Evolutionary conservation across 2,113 vertebrate species (phyloP).

Genomic region (Papio anubis): DNA sequence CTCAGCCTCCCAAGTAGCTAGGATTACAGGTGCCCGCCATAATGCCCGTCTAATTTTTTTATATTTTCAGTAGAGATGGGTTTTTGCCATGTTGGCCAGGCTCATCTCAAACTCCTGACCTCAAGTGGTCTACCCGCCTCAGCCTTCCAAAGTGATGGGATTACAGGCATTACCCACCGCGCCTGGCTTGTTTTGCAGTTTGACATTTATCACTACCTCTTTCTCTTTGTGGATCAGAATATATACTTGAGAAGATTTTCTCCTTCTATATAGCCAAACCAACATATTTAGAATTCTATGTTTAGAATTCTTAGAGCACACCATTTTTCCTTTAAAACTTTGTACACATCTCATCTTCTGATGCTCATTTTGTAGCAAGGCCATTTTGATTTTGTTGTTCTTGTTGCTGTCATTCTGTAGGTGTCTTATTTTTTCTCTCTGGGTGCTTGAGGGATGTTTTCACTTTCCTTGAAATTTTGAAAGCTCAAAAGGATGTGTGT

Average conservation of each 20-base stretch:
- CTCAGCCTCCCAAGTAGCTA: too few relatives aligned
- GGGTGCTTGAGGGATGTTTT: background rate
- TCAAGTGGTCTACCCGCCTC: too few relatives aligned
- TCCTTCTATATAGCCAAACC: background rate
- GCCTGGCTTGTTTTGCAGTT: background rate
- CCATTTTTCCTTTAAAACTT: background rate
- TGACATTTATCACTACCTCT: background rate
- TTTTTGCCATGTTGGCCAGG: too few relatives aligned
- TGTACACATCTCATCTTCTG: background rate
- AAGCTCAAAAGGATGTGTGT: background rate
- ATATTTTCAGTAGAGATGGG: too few relatives aligned
- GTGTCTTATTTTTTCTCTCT: background rate
- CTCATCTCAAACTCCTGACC: too few relatives aligned
- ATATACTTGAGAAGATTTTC: background rate
- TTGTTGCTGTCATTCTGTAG: background rate
- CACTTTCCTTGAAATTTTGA: background rate
- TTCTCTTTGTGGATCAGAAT: background rate
- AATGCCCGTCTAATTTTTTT: too few relatives aligned
- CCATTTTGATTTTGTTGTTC: background rate
- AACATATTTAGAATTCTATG: background rate
- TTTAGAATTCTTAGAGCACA: background rate
- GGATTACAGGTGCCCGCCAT: too few relatives aligned
- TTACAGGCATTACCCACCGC: too few relatives aligned
- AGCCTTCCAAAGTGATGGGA: too few relatives aligned
- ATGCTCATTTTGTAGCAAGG: background rate